A percentile compares a stretch with the other conserved stretches of the same genome.
Evolutionary conservation across 2,797 vertebrate species (phyloP).

Genomic region (Furcifer pardalis): DNA sequence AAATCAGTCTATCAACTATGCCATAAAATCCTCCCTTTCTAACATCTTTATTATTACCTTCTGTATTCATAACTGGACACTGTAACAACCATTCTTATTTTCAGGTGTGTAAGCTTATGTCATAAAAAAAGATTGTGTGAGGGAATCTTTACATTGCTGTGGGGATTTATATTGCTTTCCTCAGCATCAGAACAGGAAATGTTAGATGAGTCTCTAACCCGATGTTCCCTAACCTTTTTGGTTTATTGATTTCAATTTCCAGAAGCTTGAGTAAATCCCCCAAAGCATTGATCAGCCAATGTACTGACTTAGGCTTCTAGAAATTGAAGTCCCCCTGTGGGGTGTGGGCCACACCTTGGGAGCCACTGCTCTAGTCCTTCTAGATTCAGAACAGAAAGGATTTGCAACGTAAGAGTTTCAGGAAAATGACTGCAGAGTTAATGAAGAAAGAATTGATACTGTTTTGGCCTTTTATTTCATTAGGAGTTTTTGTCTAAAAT

Average conservation of each 20-base stretch:
- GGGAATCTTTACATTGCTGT: slow-evolving; percentile 40
- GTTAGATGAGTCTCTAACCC: slow-evolving; percentile 9
- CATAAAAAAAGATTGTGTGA: slow-evolving; percentile 19
- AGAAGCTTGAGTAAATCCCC: too few species aligned
- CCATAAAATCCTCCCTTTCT: not conserved
- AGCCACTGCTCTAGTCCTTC: too few species aligned
- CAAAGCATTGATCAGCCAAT: too few species aligned
- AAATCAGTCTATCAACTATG: not conserved
- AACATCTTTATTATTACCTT: too few species aligned
- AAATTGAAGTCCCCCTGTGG: too few species aligned
- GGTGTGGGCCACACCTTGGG: too few species aligned
- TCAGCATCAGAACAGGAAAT: slow-evolving; percentile 35
- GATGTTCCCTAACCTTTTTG: too few species aligned
- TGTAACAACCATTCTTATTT: slow-evolving; percentile 19
- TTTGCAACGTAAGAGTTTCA: slow-evolving; percentile 30
- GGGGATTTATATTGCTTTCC: slow-evolving; percentile 42
- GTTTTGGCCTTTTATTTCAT: slow-evolving; percentile 36
- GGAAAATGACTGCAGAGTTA: slow-evolving; percentile 37
- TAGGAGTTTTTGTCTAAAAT: slow-evolving; percentile 11
- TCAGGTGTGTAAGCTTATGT: slow-evolving; percentile 3
- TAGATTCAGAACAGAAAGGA: slow-evolving; percentile 38
- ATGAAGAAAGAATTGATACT: not conserved
- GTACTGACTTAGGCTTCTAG: too few species aligned
- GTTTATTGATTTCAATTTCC: too few species aligned
- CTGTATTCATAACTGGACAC: not conserved